A percentile compares a stretch with the other conserved stretches of the same genome.
Evolutionary conservation across 2,888 invertebrate species (phyloP).

Genomic region (Pyrrhia umbra): DNA sequence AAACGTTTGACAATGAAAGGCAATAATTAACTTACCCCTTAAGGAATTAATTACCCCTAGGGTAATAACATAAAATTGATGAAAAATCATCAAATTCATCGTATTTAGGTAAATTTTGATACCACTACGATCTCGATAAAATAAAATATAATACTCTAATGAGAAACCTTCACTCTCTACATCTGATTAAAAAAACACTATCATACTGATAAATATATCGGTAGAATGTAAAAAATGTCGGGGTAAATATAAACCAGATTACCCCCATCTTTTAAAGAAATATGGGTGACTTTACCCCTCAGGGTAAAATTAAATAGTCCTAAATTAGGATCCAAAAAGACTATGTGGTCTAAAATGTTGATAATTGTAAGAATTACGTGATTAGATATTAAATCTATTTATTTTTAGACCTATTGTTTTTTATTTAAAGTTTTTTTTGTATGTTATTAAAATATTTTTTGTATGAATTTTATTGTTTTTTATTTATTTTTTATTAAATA

Average conservation of each 20-base stretch:
- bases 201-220: slow-evolving; percentile 13
- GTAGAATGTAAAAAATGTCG: slow-evolving; percentile 11
- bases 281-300: slow-evolving; percentile 39
- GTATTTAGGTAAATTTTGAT: background rate
- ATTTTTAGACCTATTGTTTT: slow-evolving; percentile 58
- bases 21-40: too few relatives aligned
- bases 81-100: too few relatives aligned
- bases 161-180: too few relatives aligned
- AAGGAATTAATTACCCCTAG: background rate
- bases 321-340: slow-evolving; percentile 79
- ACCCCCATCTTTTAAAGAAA: slow-evolving; percentile 3
- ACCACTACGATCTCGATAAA: background rate
- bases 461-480: slow-evolving; percentile 21
- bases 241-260: slow-evolving; percentile 20
- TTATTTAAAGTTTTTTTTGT: slow-evolving; percentile 62
- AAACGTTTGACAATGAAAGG: too few relatives aligned
- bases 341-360: slow-evolving; percentile 74
- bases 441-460: slow-evolving; percentile 62
- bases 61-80: too few relatives aligned
- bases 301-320: slow-evolving; percentile 65
- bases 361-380: slow-evolving; percentile 42
- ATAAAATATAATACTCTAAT: background rate
- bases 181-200: background rate
- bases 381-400: slow-evolving; percentile 59
- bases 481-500: background rate